Percentiles rank a stretch among this genome's conserved stretches.
Evolutionary conservation across 2,888 invertebrate species (phyloP).

Genomic region (Caenorhabditis drosophilae): DNA sequence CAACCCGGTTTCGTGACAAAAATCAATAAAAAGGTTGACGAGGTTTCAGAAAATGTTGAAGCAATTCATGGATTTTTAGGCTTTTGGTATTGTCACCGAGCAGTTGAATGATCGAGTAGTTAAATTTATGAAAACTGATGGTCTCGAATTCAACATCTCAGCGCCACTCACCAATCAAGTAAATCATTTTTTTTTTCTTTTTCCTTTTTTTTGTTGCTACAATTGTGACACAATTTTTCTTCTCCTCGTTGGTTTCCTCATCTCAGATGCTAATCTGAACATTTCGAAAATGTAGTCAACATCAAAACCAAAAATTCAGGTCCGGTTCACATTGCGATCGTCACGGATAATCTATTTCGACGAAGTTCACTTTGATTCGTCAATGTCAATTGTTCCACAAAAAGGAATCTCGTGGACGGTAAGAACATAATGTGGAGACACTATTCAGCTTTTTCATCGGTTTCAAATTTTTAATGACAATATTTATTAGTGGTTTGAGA

Average conservation of each 20-base stretch:
- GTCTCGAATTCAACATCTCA: slow-evolving; percentile 63
- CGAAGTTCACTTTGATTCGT: slow-evolving; percentile 51
- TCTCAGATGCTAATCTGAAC: too few relatives aligned
- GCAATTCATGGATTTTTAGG: slow-evolving; percentile 29
- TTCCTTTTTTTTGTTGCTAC: too few relatives aligned
- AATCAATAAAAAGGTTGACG: slow-evolving; percentile 48
- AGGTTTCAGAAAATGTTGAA: too few relatives aligned
- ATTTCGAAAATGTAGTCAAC: too few relatives aligned
- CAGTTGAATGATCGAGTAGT: slow-evolving; percentile 60
- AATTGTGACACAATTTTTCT: too few relatives aligned
- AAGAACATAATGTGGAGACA: not conserved
- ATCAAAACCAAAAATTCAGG: too few relatives aligned
- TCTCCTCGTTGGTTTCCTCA: too few relatives aligned
- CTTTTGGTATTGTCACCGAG: slow-evolving; percentile 53
- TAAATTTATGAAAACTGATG: slow-evolving; percentile 63
- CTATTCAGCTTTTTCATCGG: too few relatives aligned
- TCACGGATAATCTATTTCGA: slow-evolving; percentile 56
- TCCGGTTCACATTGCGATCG: slow-evolving; percentile 53
- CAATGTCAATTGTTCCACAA: slow-evolving; percentile 47
- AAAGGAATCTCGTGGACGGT: slow-evolving; percentile 66
- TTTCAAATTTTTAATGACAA: too few relatives aligned
- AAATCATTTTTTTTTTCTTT: too few relatives aligned
- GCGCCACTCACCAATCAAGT: slow-evolving; percentile 56
- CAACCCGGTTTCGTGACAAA: slow-evolving; percentile 61
- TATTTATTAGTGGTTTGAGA: too few relatives aligned